phyloP scores from a whole-genome alignment of 2,888 invertebrate species.

The Byasa hedistus region DNA sequence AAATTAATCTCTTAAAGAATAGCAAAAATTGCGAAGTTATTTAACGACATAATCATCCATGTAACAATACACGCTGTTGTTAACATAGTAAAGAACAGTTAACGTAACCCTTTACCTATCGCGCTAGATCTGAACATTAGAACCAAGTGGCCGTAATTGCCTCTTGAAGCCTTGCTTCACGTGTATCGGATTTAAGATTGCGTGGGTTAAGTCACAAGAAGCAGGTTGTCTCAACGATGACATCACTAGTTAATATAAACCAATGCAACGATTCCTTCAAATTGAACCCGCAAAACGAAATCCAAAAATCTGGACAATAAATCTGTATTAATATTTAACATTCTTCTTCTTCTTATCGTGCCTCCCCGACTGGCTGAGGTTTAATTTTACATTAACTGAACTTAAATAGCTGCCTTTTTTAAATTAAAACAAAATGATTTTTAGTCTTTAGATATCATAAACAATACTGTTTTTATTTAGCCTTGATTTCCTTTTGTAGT shows the following conservation, averaged over 20 bases:
- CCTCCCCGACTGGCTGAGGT: no score
- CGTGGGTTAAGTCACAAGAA: conserved; percentile 32
- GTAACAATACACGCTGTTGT: background rate
- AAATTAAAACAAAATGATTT: no score
- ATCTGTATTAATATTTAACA: no score
- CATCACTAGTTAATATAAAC: conserved; percentile 1
- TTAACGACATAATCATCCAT: background rate
- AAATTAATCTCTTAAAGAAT: background rate
- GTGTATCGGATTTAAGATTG: conserved; percentile 32
- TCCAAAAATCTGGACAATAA: background rate
- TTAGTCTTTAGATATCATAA: background rate
- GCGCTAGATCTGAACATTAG: conserved; percentile 35
- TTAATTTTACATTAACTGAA: no score
- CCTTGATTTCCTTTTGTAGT: no score
- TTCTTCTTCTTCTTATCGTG: no score
- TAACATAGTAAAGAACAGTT: conserved; percentile 2
- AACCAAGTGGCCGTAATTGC: conserved; percentile 47
- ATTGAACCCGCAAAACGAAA: background rate
- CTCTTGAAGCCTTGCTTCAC: conserved; percentile 38
- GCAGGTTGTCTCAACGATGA: conserved; percentile 5
- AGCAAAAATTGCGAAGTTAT: background rate
- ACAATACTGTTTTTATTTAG: background rate
- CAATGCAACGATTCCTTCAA: background rate
- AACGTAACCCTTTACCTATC: conserved; percentile 24
- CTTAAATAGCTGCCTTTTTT: no score